Conservation (phyloP, 2,113 vertebrate species). For the Leptobrachium ailaonicum region DNA sequence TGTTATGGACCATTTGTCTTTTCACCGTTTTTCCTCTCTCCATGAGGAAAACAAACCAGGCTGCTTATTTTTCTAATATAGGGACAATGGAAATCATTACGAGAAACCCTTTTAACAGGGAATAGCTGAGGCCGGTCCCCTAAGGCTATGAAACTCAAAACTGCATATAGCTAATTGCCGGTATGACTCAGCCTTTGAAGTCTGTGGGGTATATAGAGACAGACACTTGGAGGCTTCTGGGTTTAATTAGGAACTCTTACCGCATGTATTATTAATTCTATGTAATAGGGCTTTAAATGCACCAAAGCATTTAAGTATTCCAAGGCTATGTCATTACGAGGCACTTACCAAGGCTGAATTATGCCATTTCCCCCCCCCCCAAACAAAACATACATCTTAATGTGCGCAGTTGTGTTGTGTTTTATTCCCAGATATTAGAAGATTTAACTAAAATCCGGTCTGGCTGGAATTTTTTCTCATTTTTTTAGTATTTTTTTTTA, state of each 20-base stretch:
- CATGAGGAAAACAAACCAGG: background rate
- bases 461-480: no score
- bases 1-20: background rate
- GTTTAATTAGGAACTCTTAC: constrained; percentile 41
- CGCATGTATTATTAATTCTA: constrained; percentile 45
- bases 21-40: background rate
- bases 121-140: constrained; percentile 10
- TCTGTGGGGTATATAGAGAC: constrained; percentile 37
- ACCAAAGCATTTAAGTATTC: constrained; percentile 31
- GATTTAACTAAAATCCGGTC: background rate
- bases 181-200: constrained; percentile 45
- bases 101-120: constrained; percentile 8
- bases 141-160: constrained; percentile 18
- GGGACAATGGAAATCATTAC: constrained; percentile 15
- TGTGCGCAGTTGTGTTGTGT: background rate
- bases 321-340: constrained; percentile 13
- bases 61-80: constrained; percentile 17
- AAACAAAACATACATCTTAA: background rate
- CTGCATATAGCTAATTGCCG: constrained; percentile 26
- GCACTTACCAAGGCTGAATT: constrained; percentile 10
- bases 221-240: constrained; percentile 33
- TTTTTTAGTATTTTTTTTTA: no score
- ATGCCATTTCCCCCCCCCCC: background rate
- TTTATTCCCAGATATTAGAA: background rate
- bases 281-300: constrained; percentile 30